phyloP scores from a whole-genome alignment of 92 coral and sea anemone species.

The Pocillopora grandis region DNA sequence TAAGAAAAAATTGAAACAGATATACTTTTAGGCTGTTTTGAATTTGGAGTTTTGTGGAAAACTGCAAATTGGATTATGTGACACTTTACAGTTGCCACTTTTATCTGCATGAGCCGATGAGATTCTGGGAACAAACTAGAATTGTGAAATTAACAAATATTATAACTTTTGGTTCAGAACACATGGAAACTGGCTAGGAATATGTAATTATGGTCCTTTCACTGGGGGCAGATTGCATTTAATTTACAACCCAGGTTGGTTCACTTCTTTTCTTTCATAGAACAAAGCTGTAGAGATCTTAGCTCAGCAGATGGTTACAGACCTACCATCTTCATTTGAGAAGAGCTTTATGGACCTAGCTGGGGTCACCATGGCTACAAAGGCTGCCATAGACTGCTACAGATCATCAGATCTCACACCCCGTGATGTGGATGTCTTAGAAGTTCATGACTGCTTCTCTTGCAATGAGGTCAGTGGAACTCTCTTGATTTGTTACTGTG shows the following conservation, averaged over 20 bases:
- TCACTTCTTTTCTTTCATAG: conserved; percentile 15
- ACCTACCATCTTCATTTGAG: conserved; percentile 77
- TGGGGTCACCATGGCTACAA: conserved; percentile 80
- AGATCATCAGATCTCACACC: conserved; percentile 58
- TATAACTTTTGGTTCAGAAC: no score
- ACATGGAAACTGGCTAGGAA: no score
- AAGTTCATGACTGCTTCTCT: conserved; percentile 85
- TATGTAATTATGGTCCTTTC: no score
- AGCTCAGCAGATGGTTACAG: conserved; percentile 90
- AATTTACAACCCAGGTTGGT: no score
- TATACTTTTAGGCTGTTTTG: no score
- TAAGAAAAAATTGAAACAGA: no score
- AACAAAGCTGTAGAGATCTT: conserved; percentile 78
- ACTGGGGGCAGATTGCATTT: background rate
- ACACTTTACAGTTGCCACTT: no score
- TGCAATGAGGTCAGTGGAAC: conserved; percentile 71
- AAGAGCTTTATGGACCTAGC: conserved; percentile 68
- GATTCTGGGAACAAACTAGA: no score
- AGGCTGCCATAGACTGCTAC: conserved; percentile 77
- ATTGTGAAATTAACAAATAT: no score
- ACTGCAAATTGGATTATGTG: no score
- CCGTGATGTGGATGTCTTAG: conserved; percentile 75
- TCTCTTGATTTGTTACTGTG: background rate
- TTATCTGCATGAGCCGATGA: no score
- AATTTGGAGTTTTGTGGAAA: no score